phyloP scores from a whole-genome alignment of 1,140 invertebrate genomes.

The Alviniconcha marisindica region DNA sequence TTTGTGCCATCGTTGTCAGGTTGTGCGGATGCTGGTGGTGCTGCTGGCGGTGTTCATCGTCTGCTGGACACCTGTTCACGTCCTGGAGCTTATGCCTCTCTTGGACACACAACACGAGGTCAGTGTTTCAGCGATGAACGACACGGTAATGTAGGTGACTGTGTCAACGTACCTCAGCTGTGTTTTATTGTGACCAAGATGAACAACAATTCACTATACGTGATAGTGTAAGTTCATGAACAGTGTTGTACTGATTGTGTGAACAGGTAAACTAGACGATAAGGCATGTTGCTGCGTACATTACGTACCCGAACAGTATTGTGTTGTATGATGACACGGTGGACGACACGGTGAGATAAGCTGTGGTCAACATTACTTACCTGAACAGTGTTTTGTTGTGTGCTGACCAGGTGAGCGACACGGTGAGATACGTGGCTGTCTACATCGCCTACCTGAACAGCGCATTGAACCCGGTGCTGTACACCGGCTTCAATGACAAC shows the following conservation, averaged over 20 bases:
- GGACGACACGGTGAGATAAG: no score
- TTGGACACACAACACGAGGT: not conserved
- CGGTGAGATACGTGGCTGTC: slow-evolving; percentile 75
- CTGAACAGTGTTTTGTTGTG: no score
- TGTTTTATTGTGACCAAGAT: no score
- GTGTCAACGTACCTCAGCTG: no score
- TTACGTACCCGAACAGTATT: slow-evolving; percentile 79
- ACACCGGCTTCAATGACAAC: slow-evolving; percentile 78
- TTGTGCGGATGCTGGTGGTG: slow-evolving; percentile 77
- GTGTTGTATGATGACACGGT: no score
- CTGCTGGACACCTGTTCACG: slow-evolving; percentile 72
- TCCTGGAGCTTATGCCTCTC: not conserved
- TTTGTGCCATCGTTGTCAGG: no score
- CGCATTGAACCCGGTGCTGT: slow-evolving; percentile 78
- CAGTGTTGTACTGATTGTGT: no score
- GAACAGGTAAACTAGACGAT: not conserved
- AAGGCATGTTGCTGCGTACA: slow-evolving; percentile 41
- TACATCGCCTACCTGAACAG: slow-evolving; percentile 79
- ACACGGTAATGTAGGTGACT: no score
- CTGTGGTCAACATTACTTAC: no score
- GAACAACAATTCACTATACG: no score
- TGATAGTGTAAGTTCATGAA: no score
- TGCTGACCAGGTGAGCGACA: slow-evolving; percentile 69
- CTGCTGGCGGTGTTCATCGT: slow-evolving; percentile 73
- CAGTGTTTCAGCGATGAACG: not conserved